Conservation (phyloP, 2,888 invertebrate species). For the Volucella zonaria region DNA sequence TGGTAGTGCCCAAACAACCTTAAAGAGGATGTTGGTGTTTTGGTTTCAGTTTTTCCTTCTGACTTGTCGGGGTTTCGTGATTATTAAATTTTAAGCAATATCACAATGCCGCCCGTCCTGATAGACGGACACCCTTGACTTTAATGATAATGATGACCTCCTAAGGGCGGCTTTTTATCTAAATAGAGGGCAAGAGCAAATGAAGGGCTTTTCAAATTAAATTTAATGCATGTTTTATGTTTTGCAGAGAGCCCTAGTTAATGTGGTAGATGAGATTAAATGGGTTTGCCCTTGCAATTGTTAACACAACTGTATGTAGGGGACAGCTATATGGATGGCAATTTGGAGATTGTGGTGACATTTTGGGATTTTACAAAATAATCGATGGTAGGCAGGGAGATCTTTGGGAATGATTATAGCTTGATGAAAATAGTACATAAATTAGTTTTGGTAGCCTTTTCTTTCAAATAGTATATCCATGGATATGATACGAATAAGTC, state of each 20-base stretch:
- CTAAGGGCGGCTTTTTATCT: neutral
- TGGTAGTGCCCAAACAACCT: neutral
- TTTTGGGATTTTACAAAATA: too few species aligned
- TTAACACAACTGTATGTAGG: neutral
- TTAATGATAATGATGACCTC: slow-evolving; percentile 1
- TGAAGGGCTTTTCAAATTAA: slow-evolving; percentile 43
- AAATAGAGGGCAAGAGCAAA: too few species aligned
- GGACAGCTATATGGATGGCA: neutral
- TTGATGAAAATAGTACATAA: too few species aligned
- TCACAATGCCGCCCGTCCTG: slow-evolving; percentile 1
- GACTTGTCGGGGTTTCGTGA: neutral
- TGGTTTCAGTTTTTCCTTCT: neutral
- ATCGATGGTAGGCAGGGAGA: too few species aligned
- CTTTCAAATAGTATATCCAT: too few species aligned
- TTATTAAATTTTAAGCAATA: slow-evolving; percentile 32
- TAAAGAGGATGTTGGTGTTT: neutral
- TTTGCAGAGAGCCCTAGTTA: neutral
- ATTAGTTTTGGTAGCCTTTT: too few species aligned
- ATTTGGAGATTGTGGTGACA: too few species aligned
- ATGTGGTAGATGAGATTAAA: slow-evolving; percentile 51
- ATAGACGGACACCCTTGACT: neutral
- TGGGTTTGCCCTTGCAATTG: slow-evolving; percentile 44
- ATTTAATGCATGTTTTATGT: slow-evolving; percentile 51
- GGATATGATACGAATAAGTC: too few species aligned
- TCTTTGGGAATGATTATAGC: too few species aligned